phyloP scores from a whole-genome alignment of 2,888 invertebrate species.

The Synergus gifuensis region DNA sequence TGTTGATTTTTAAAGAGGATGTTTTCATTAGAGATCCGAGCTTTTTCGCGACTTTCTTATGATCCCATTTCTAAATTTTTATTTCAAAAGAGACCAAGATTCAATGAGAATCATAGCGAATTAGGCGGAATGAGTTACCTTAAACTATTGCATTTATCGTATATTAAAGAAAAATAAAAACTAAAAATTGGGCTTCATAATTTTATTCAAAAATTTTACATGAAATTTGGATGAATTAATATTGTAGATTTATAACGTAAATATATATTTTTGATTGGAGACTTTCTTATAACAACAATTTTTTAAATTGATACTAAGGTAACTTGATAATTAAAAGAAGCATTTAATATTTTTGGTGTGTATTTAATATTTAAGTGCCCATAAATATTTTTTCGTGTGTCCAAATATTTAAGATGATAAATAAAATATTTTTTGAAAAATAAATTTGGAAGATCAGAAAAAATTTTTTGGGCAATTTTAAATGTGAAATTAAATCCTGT shows the following conservation, averaged over 20 bases:
- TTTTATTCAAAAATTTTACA: no score
- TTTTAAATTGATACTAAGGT: background rate
- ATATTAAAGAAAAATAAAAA: background rate
- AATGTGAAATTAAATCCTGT: constrained; percentile 6
- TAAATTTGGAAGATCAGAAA: background rate
- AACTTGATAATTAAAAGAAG: background rate
- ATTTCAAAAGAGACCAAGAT: constrained; percentile 5
- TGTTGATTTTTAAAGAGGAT: constrained; percentile 14
- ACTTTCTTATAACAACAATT: background rate
- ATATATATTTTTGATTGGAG: background rate
- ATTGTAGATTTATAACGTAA: background rate
- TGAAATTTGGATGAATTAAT: background rate
- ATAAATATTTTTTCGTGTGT: background rate
- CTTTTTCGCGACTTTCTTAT: constrained; percentile 30
- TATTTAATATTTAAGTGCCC: background rate
- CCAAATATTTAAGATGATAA: background rate
- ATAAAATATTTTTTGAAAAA: background rate
- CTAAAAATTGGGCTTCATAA: background rate
- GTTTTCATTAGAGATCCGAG: constrained; percentile 12
- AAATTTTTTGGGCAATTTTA: background rate
- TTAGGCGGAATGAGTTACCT: constrained; percentile 38
- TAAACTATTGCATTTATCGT: constrained; percentile 16
- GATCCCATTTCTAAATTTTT: constrained; percentile 4
- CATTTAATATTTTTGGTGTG: background rate
- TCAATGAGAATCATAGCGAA: constrained; percentile 22